Percentiles rank a stretch among this genome's conserved stretches.
Conservation (phyloP, 2,888 invertebrate species). For the Caenorhabditis imperialis region DNA sequence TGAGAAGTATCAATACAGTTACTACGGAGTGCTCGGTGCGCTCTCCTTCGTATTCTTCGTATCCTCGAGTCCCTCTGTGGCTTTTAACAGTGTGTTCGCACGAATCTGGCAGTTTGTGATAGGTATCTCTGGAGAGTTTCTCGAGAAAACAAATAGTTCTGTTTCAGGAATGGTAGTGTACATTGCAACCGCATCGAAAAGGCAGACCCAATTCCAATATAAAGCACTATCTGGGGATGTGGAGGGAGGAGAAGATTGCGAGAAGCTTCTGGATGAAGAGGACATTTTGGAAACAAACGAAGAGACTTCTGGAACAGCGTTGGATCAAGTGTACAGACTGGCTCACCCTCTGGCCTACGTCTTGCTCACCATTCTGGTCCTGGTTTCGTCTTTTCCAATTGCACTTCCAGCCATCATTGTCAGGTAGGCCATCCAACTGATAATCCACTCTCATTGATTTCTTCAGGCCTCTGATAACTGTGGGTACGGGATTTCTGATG, state of each 20-base stretch:
- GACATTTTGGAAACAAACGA: constrained; percentile 7
- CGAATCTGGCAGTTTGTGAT: constrained; percentile 50
- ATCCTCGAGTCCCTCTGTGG: constrained; percentile 1
- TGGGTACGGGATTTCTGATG: constrained; percentile 23
- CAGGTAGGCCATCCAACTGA: background rate
- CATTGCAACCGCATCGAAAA: background rate
- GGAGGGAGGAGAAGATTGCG: background rate
- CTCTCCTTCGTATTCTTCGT: constrained; percentile 12
- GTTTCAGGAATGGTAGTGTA: constrained; percentile 19
- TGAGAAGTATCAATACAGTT: constrained; percentile 8
- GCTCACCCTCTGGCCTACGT: no score
- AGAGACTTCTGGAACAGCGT: background rate
- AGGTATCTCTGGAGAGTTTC: constrained; percentile 12
- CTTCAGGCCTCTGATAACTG: constrained; percentile 30
- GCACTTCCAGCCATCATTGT: background rate
- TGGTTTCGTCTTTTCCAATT: background rate
- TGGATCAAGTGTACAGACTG: no score
- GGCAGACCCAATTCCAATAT: constrained; percentile 9
- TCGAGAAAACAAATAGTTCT: no score
- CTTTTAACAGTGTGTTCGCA: constrained; percentile 37
- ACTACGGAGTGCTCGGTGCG: constrained; percentile 6
- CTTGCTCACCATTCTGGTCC: background rate
- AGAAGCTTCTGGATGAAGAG: constrained; percentile 4
- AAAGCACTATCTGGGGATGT: background rate
- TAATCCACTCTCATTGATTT: no score